These are phyloP conservation scores for Takifugu flavidus DNA, from an alignment of 2,113 vertebrate genomes.

Conservation along the genomic window DNA sequence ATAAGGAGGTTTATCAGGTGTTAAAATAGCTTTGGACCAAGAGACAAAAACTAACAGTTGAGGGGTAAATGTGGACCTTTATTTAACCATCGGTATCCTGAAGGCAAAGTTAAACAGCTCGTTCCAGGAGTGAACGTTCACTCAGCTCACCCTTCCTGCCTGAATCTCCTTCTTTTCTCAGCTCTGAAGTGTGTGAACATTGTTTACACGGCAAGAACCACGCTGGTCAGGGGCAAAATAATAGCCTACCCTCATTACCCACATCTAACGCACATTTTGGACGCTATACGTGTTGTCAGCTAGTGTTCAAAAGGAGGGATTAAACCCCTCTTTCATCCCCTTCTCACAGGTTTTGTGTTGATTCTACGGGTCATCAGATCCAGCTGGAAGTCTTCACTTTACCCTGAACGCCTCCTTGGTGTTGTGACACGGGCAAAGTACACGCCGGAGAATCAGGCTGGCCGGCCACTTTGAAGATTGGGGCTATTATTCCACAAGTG, in stretches of 20 bases:
- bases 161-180: slow-evolving; percentile 5
- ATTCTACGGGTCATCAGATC: slow-evolving; percentile 53
- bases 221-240: slow-evolving; percentile 23
- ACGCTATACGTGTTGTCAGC: slow-evolving; percentile 58
- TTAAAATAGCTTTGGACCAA: too few relatives aligned
- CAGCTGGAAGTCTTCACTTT: slow-evolving; percentile 60
- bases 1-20: too few relatives aligned
- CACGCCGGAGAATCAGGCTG: slow-evolving; percentile 47
- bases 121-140: background rate
- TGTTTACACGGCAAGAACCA: slow-evolving; percentile 45
- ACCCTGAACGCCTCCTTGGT: slow-evolving; percentile 46
- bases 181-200: slow-evolving; percentile 37
- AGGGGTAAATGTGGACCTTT: too few relatives aligned
- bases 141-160: slow-evolving; percentile 1
- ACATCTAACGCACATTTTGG: slow-evolving; percentile 60
- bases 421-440: slow-evolving; percentile 57
- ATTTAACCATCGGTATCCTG: too few relatives aligned
- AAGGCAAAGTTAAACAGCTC: background rate
- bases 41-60: too few relatives aligned
- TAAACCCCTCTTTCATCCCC: slow-evolving; percentile 69
- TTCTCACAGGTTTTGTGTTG: slow-evolving; percentile 55
- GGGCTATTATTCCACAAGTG: slow-evolving; percentile 52
- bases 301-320: slow-evolving; percentile 56
- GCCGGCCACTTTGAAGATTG: slow-evolving; percentile 61
- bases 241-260: slow-evolving; percentile 65